phyloP scores from a whole-genome alignment of 2,888 invertebrate species.

The Xanthia icteritia region DNA sequence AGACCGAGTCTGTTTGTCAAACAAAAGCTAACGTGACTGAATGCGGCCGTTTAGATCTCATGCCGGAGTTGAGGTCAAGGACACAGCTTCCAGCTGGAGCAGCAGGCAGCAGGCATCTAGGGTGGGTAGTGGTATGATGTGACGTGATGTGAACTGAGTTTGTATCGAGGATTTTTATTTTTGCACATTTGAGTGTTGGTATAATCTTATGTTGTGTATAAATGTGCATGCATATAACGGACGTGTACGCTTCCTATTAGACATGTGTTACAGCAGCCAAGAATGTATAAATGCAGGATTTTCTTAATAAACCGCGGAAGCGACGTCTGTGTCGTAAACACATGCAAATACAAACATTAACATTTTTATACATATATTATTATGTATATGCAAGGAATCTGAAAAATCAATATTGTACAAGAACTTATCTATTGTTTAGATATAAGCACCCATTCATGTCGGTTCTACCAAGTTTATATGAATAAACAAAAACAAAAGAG shows the following conservation, averaged over 20 bases:
- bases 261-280: background rate
- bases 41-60: conserved; percentile 15
- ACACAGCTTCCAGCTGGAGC: background rate
- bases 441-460: conserved; percentile 10
- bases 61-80: background rate
- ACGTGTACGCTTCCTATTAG: background rate
- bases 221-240: background rate
- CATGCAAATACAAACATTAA: conserved; percentile 35
- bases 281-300: conserved; percentile 23
- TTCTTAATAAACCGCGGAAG: background rate
- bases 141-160: background rate
- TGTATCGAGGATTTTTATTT: background rate
- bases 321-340: conserved; percentile 7
- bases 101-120: too few species aligned
- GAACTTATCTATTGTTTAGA: conserved; percentile 20
- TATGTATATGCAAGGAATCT: conserved; percentile 17
- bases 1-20: conserved; percentile 20
- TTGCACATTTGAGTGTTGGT: background rate
- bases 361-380: conserved; percentile 15
- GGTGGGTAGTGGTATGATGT: background rate
- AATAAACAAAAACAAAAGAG: background rate
- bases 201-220: background rate
- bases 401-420: conserved; percentile 36
- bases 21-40: conserved; percentile 12
- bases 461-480: conserved; percentile 11